These are phyloP conservation scores for Calidris pygmaea DNA, from an alignment of 2,113 vertebrate genomes.

Conservation along the genomic window DNA sequence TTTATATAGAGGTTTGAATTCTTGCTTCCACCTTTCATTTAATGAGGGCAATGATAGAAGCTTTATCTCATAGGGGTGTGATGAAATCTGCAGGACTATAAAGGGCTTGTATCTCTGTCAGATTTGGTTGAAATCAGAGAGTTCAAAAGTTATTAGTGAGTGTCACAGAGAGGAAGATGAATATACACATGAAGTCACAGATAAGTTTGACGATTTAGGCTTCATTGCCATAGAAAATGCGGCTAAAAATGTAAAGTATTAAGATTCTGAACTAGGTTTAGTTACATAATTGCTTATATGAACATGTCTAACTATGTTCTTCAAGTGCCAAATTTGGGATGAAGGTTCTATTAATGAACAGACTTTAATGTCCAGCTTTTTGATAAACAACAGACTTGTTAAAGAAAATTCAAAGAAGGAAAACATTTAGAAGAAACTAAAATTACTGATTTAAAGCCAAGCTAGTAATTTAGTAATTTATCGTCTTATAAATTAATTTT, in stretches of 20 bases:
- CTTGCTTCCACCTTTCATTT: not conserved
- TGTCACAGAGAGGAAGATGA: not conserved
- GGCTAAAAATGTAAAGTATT: not conserved
- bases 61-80: not conserved
- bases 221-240: not conserved
- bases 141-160: not conserved
- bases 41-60: not conserved
- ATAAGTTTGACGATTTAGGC: not conserved
- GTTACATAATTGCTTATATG: not conserved
- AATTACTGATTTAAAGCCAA: not conserved
- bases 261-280: not conserved
- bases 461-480: not conserved
- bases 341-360: not conserved
- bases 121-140: not conserved
- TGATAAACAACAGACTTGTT: not conserved
- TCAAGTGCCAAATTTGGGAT: not conserved
- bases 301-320: not conserved
- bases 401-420: not conserved
- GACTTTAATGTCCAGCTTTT: not conserved
- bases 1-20: not conserved
- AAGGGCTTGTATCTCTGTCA: not conserved
- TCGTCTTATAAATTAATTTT: not conserved
- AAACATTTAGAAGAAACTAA: not conserved
- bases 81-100: not conserved
- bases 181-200: not conserved